Evolutionary conservation across 2,888 invertebrate species (phyloP).

Genomic region (Apotomis turbidana): DNA sequence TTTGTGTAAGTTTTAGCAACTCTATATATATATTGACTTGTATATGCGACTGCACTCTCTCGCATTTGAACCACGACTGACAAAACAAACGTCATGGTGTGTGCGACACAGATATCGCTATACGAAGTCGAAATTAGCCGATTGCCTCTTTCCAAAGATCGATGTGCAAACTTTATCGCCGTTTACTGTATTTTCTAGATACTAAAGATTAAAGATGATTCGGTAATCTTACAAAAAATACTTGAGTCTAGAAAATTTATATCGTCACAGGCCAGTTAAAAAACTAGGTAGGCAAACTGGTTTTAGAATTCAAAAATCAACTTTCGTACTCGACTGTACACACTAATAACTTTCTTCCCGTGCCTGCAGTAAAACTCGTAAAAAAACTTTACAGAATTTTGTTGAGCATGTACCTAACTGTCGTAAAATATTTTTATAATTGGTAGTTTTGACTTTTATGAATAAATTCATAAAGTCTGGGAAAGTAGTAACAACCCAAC

Average conservation of each 20-base stretch:
- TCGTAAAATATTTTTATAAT: slow-evolving; percentile 46
- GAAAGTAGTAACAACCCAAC: slow-evolving; percentile 18
- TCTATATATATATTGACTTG: too few species aligned
- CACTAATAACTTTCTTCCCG: slow-evolving; percentile 34
- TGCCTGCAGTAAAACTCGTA: slow-evolving; percentile 45
- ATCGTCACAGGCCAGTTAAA: slow-evolving; percentile 7
- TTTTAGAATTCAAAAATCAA: slow-evolving; percentile 25
- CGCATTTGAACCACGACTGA: too few species aligned
- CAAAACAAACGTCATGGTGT: too few species aligned
- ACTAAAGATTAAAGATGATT: too few species aligned
- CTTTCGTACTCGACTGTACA: slow-evolving; percentile 30
- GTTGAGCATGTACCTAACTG: slow-evolving; percentile 25
- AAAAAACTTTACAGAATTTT: slow-evolving; percentile 45
- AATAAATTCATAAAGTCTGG: slow-evolving; percentile 43
- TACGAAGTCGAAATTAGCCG: too few species aligned
- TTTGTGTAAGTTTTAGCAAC: too few species aligned
- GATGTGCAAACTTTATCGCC: too few species aligned
- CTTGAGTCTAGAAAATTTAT: slow-evolving; percentile 10
- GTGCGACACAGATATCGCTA: too few species aligned
- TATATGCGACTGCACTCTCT: too few species aligned
- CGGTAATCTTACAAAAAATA: background rate
- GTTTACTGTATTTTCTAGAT: too few species aligned
- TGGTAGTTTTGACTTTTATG: slow-evolving; percentile 43
- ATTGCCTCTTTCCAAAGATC: too few species aligned
- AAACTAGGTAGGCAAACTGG: slow-evolving; percentile 23